Evolutionary conservation across 2,113 vertebrate species (phyloP).

Genomic region (Gymnarchus niloticus): DNA sequence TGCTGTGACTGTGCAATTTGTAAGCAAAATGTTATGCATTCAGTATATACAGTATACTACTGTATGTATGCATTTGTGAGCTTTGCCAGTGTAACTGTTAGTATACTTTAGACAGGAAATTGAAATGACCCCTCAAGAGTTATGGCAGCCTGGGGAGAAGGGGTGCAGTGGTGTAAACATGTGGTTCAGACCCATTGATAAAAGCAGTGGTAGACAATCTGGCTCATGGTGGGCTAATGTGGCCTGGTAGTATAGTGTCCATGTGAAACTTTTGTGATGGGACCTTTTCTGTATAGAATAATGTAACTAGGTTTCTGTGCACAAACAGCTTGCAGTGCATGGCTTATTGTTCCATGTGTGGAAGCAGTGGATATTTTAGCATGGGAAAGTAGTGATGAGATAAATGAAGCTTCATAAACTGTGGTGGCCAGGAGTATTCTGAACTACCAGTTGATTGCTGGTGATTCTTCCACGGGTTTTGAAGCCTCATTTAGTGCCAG

Average conservation of each 20-base stretch:
- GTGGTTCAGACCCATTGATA: neutral
- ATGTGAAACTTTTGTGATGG: neutral
- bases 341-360: neutral
- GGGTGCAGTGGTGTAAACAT: neutral
- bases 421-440: too few species aligned
- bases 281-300: neutral
- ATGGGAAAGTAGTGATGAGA: too few species aligned
- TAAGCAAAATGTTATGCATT: neutral
- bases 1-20: neutral
- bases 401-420: too few species aligned
- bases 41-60: neutral
- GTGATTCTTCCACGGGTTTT: too few species aligned
- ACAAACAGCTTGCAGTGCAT: neutral
- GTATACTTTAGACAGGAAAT: neutral
- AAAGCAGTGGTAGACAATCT: neutral
- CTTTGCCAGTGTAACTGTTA: neutral
- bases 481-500: too few species aligned
- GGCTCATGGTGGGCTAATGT: neutral
- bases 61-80: neutral
- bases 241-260: neutral
- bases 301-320: neutral
- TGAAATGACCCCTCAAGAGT: neutral
- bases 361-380: too few species aligned
- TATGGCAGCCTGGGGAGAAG: neutral
- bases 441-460: too few species aligned